Evolutionary conservation across 2,797 vertebrate genomes (phyloP), one percentile per base, ranked within the genome.

Genomic region (Brotula barbata): DNA sequence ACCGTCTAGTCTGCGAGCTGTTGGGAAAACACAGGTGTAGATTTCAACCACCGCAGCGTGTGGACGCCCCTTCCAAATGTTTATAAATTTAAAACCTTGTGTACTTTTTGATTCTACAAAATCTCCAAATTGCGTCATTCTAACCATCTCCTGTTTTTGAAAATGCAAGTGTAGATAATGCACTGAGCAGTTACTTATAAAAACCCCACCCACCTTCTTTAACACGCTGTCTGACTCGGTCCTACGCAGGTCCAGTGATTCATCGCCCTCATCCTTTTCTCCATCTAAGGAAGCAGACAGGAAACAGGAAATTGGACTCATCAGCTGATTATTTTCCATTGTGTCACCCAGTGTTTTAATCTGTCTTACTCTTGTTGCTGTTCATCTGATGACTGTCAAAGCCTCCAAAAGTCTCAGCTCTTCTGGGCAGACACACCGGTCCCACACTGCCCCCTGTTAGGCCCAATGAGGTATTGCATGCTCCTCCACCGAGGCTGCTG

Each of bases 301-400:
- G 34, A 9, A 36, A 36, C 21, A 14, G 14, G 36, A 28, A 21
- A 3, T 7, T 11, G 21, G 12, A 36, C 25, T 4, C 8, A 8
- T 28, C 4, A 28, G 25, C 25, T 28, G 25, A n/a, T n/a, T n/a
- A n/a, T n/a, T n/a, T n/a, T n/a, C n/a, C n/a, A n/a, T n/a, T n/a
- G n/a, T n/a, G n/a, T n/a, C n/a, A n/a, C n/a, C n/a, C n/a, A n/a
- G n/a, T n/a, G n/a, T n/a, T n/a, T n/a, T n/a, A n/a, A n/a, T n/a
- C n/a, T n/a, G n/a, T n/a, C n/a, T n/a, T n/a, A 94, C 93, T 88
- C 84, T 96, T 97, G 49, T 91, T 92, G 43, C 87, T 90, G 0
- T 87, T 96, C 92, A 96, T 95, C 85, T 95, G 95, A 59, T 97
- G 95, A 64, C 94, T 95, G 87, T 97, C 94, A 57, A 97, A 96